Base-by-base conservation (phyloP, 37 sponge, comb jelly and placozoan genomes). In the Halisarca cf. caerulea region DNA sequence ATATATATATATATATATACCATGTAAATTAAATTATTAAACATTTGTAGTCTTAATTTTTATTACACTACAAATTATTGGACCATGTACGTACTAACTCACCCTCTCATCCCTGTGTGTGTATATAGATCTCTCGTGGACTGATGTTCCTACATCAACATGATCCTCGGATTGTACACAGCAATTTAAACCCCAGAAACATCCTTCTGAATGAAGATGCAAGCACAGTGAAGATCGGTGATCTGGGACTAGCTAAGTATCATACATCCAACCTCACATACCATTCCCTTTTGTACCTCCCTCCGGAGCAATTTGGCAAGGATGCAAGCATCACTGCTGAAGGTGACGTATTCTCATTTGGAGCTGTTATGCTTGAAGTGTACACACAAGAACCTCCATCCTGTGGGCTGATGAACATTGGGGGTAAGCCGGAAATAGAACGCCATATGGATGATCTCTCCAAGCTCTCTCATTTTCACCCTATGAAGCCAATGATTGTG, bases 91-190 rank as follows among this genome's bases (percentile, higher is more conserved):
- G 6, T 6, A 47, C 51, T 47, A 11, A 14, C 51, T 11, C 51
- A 14, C 51, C 51, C 11, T 47, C 11, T 47, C 51, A 47, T 11
- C 11, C 51, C n/a, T n/a, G n/a, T n/a, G n/a, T 59, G 25, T 59
- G 60, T 27, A 2, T 5, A 2, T 27, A 68, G 35, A 4, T 68
- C 27, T 28, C 35, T 1, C 30, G 35, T 8, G 69, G 69, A 68
- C 35, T 68, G 69, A 28, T 68, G 69, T 68, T 68, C 69, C 69
- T 68, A 28, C 69, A 68, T 30, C 69, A 68, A 30, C 69, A 68
- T 34, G 69, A 68, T 34, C 69, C 69, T 18, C 69, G 30, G 35
- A 68, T 68, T 4, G 33, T 68, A 28, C 69, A 68, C 33, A 18
- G 69, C 4, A 34, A 68, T 34, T 4, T 68, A 34, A 68, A 28